Conservation (phyloP, 2,888 invertebrate genomes). For the Punctoribates punctum region DNA sequence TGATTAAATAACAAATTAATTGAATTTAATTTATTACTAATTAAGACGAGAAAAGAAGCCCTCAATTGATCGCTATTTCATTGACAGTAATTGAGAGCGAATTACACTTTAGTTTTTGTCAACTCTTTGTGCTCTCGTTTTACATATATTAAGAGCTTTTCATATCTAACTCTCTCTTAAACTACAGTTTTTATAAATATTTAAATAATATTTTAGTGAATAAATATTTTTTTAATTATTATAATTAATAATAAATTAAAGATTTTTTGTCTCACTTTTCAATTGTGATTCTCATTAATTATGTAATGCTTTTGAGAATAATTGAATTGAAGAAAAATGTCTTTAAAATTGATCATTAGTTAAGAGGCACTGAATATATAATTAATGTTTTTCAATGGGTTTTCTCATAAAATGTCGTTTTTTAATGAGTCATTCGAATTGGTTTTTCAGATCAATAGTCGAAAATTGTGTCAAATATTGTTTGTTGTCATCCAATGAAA, state of each 20-base stretch:
- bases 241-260: background rate
- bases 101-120: too few species aligned
- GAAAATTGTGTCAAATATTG: constrained; percentile 12
- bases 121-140: too few species aligned
- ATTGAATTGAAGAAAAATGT: background rate
- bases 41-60: too few species aligned
- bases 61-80: too few species aligned
- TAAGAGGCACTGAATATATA: constrained; percentile 28
- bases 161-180: too few species aligned
- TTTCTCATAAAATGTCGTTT: background rate
- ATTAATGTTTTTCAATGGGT: background rate
- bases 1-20: too few species aligned
- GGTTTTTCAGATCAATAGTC: background rate
- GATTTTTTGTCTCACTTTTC: background rate
- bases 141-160: too few species aligned
- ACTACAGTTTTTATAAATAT: background rate
- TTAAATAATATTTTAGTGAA: background rate
- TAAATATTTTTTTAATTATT: background rate
- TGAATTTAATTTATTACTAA: too few species aligned
- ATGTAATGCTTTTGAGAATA: background rate
- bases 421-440: background rate
- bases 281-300: background rate
- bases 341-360: background rate
- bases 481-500: background rate
- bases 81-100: too few species aligned